Percentiles rank a stretch among this genome's conserved stretches.
These are phyloP conservation scores for Scophthalmus maximus DNA, from an alignment of 2,113 vertebrate genomes.

Conservation along the genomic window DNA sequence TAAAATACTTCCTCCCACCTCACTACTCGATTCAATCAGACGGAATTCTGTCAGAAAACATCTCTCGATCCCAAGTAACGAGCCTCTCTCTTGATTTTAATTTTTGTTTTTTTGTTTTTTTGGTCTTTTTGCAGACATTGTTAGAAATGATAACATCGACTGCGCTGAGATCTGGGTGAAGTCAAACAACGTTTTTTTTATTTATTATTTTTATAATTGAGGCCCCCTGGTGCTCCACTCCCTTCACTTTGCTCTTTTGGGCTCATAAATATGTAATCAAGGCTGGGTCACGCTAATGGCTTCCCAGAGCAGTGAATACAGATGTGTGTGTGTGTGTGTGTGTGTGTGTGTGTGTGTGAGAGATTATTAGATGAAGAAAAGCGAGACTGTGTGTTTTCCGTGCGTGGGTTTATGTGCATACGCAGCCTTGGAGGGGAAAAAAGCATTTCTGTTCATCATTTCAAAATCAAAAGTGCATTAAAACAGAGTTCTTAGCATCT, in stretches of 20 bases:
- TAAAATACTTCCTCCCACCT: too few species aligned
- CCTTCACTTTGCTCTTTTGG: slow-evolving; percentile 64
- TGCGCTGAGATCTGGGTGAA: slow-evolving; percentile 46
- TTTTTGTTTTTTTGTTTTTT: too few species aligned
- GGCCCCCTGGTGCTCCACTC: slow-evolving; percentile 42
- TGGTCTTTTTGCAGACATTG: not conserved
- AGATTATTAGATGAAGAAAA: slow-evolving; percentile 31
- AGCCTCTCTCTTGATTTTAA: too few species aligned
- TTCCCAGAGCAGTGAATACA: slow-evolving; percentile 77
- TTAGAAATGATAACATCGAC: not conserved
- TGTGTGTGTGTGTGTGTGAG: slow-evolving; percentile 7
- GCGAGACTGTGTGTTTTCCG: slow-evolving; percentile 5
- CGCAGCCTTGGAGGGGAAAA: not conserved
- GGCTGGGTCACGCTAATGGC: slow-evolving; percentile 81
- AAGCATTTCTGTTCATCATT: slow-evolving; percentile 40
- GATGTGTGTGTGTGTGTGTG: slow-evolving; percentile 48
- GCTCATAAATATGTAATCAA: slow-evolving; percentile 83
- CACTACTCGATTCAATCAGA: too few species aligned
- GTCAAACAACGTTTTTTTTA: slow-evolving; percentile 55
- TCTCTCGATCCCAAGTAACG: too few species aligned
- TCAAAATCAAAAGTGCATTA: slow-evolving; percentile 64
- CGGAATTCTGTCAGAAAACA: too few species aligned
- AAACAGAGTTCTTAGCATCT: too few species aligned
- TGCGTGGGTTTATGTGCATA: not conserved
- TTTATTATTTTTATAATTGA: slow-evolving; percentile 58